Base-by-base conservation (phyloP, 2,888 invertebrate species). In the Eristalinus aeneus region DNA sequence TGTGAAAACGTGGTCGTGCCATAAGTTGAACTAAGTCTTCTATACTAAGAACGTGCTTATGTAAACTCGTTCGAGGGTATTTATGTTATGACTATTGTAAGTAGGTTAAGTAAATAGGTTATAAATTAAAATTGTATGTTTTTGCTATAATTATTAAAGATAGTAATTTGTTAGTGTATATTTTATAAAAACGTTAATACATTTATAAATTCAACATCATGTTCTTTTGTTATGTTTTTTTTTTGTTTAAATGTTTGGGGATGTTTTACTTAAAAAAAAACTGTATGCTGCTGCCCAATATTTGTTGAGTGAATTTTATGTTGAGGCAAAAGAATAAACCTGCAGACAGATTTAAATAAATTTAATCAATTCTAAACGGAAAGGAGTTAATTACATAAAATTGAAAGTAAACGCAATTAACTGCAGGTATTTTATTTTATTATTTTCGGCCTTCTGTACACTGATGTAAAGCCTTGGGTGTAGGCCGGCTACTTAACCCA, bases 181-280 rank as follows among this genome's bases (percentile, higher is more conserved):
- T 82, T 86, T 86, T 86, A 86, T 82, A 74, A 79, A 82, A 86
- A 74, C 77, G 86, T 86, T 86, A 86, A 82, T 86, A 82, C 77
- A 86, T 86, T 86, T 77, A 82, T 56, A 56, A 56, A 56, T 56
- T 56, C 56, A 11, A 56, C 56, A 4, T 27, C 20, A 20, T 56
- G 11, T 56, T 56, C 22, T 10, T 23, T 56, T 23, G 1, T 56
- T 56, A n/a, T 27, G 27, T 56, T 23, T 12, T 10, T 22, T 0
- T 56, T 4, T 56, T 12, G 16, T 54, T 22, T n/a, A n/a, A n/a
- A n/a, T n/a, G n/a, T n/a, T n/a, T n/a, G n/a, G n/a, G n/a, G n/a
- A n/a, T n/a, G n/a, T n/a, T n/a, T n/a, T n/a, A n/a, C n/a, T n/a
- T n/a, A n/a, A n/a, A n/a, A n/a, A n/a, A n/a, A n/a, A n/a, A n/a